Percentiles rank a stretch among this genome's conserved stretches.
These are phyloP conservation scores for Muscicapa adusta DNA, from an alignment of 2,113 vertebrate species.

Conservation along the genomic window DNA sequence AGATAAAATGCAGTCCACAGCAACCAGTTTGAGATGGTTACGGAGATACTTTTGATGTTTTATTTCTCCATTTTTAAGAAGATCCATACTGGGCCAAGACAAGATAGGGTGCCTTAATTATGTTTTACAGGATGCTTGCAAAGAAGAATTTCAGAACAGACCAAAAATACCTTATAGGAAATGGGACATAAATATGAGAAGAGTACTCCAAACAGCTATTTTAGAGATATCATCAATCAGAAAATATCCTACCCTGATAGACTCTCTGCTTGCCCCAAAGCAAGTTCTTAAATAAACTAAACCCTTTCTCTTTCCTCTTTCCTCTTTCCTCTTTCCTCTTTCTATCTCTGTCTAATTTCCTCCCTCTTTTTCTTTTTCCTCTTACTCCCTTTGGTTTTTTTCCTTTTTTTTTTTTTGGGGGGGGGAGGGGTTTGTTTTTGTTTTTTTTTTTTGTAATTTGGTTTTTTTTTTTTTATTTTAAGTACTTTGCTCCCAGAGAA, in stretches of 20 bases:
- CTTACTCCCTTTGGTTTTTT: no score
- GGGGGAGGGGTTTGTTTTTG: no score
- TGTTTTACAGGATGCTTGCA: constrained; percentile 8
- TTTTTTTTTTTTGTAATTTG: no score
- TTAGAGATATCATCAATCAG: constrained; percentile 22
- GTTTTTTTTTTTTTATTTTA: neutral
- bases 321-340: neutral
- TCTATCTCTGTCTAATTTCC: no score
- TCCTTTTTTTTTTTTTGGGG: no score
- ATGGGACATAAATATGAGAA: neutral
- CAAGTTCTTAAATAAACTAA: neutral
- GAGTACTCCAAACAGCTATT: neutral
- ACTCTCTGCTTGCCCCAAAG: neutral
- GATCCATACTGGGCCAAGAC: neutral
- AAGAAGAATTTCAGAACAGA: constrained; percentile 18
- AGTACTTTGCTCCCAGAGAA: neutral
- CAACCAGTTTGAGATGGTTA: neutral
- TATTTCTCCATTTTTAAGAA: neutral
- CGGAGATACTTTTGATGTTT: neutral
- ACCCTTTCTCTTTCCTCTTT: fast-evolving
- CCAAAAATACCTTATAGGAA: constrained; percentile 2
- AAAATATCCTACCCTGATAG: neutral
- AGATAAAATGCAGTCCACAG: neutral
- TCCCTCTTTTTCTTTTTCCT: fast-evolving
- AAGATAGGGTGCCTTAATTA: constrained; percentile 10